These are phyloP conservation scores for Morpho deidamia DNA, from an alignment of 2,888 invertebrate genomes.

Conservation along the genomic window DNA sequence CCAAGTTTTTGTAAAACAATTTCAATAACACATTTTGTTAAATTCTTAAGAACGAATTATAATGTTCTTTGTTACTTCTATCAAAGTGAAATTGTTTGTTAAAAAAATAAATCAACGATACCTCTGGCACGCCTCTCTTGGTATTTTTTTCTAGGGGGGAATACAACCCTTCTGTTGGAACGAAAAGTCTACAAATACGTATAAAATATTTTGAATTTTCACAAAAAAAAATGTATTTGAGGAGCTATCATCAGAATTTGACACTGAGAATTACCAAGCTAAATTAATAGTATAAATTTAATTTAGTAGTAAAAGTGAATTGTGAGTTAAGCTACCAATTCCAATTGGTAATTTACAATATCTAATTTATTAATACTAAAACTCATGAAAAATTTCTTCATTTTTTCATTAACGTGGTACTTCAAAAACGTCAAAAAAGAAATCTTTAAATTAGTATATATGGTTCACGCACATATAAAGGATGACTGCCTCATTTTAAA, in stretches of 20 bases:
- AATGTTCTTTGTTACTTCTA: slow-evolving; percentile 31
- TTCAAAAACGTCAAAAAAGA: no score
- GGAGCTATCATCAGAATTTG: neutral
- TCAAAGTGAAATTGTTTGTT: slow-evolving; percentile 48
- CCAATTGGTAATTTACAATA: no score
- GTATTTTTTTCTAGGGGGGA: slow-evolving; percentile 56
- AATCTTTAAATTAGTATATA: no score
- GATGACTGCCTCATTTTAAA: no score
- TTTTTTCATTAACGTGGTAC: no score
- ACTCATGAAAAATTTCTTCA: no score
- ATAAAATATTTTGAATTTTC: slow-evolving; percentile 29
- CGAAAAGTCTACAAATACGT: slow-evolving; percentile 50
- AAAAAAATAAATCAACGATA: slow-evolving; percentile 41
- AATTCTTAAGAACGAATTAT: slow-evolving; percentile 1
- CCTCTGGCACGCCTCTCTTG: slow-evolving; percentile 51
- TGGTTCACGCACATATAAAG: no score
- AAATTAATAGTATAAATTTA: neutral
- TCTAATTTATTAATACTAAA: no score
- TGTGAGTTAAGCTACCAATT: no score
- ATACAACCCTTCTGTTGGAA: slow-evolving; percentile 51
- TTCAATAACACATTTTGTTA: no score
- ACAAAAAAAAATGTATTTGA: slow-evolving; percentile 10
- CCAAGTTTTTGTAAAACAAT: no score
- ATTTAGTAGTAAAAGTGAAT: neutral
- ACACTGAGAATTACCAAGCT: neutral